Conservation (phyloP, 2,113 vertebrate genomes). For the Turnix velox region DNA sequence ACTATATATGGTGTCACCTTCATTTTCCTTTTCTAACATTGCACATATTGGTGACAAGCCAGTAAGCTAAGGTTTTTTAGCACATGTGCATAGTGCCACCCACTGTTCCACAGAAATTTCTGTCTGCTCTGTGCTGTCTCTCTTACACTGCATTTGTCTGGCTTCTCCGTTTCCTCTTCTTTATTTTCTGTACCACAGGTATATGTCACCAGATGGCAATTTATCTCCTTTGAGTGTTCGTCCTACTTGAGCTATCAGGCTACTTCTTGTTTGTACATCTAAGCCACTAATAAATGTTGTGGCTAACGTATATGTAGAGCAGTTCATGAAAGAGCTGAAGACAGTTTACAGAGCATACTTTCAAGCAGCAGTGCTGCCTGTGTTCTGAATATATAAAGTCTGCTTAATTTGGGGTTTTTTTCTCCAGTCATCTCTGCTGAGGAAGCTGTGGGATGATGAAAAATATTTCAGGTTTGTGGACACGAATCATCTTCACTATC, state of each 20-base stretch:
- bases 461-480: neutral
- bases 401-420: neutral
- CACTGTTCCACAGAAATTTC: neutral
- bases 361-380: neutral
- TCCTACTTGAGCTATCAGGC: neutral
- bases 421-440: neutral
- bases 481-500: neutral
- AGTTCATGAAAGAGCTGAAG: neutral
- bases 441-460: neutral
- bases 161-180: neutral
- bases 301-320: neutral
- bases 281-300: neutral
- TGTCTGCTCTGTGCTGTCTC: neutral
- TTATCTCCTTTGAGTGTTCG: neutral
- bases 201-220: neutral
- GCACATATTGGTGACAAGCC: neutral
- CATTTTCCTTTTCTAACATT: neutral
- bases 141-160: neutral
- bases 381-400: neutral
- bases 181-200: neutral
- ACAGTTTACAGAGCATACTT: neutral
- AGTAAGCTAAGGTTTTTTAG: neutral
- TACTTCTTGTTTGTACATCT: neutral
- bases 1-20: conserved; percentile 10
- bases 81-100: conserved; percentile 40